Base-by-base conservation (phyloP, 2,113 vertebrate genomes). In the Leptocoma aspasia region DNA sequence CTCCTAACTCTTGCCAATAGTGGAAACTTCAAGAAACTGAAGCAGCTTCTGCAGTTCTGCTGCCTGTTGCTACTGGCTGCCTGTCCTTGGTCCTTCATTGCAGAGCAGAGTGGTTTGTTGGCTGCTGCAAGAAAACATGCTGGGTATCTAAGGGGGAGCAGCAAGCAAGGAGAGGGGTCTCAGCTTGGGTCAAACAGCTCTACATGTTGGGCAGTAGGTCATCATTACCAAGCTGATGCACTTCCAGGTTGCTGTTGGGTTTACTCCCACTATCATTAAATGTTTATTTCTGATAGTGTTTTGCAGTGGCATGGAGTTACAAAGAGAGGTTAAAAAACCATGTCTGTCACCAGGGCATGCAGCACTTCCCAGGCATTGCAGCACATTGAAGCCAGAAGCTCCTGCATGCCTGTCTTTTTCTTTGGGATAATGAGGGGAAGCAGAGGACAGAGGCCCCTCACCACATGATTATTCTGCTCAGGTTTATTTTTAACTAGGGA, bases 401-500 rank as follows among this genome's bases (percentile, higher is more conserved):
- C 21, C 54, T 47, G 26, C 24, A 19, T 0, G 8, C 16, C 70
- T 73, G 30, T 54, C 23, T 30, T 56, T 82, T 82, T 9, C 77
- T 77, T 80, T 53, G 42, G 5, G 23, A 15, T 2, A 1, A 2
- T 0, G 5, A 59, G 16, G 13, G 27, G 31, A 54, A 35, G 33
- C 2, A 3, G 22, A 90, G 42, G 42, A 45, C 28, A 65, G 88
- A 66, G n/a, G 66, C 66, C 53, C 20, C 50, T 85, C 27, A 56
- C 39, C 63, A 44, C 42, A 53, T 65, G 79, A 69, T 66, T 79
- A 0, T 90, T 42, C 60, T 73, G 10, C 65, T 88, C 24, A 83
- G 64, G 70, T 94, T 96, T 94, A 95, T 91, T 94, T 96, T 95
- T 96, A 96, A 91, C 93, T 54, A 63, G 15, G 59, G 68, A 65